Conservation (phyloP, 2,888 invertebrate genomes). For the Andricus curvator region DNA sequence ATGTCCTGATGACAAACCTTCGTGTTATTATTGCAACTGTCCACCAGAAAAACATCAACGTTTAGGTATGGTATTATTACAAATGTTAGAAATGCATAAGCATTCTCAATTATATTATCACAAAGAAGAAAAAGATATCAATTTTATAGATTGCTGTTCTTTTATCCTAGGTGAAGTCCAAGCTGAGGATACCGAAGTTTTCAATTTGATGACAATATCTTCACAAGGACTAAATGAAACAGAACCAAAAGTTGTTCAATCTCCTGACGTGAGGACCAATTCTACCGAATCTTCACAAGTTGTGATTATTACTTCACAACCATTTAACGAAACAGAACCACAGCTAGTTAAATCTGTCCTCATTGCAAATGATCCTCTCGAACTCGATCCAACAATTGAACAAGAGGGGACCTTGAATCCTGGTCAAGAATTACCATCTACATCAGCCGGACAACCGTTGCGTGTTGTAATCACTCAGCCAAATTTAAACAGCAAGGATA, state of each 20-base stretch:
- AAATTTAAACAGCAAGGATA: neutral
- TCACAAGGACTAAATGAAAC: neutral
- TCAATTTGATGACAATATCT: neutral
- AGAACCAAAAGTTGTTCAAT: neutral
- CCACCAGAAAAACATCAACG: neutral
- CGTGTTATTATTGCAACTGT: no score
- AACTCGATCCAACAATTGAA: no score
- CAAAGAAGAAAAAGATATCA: neutral
- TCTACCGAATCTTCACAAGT: no score
- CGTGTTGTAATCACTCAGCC: neutral
- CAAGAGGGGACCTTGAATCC: no score
- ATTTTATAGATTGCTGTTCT: neutral
- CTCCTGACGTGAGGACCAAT: neutral
- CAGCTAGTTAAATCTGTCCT: no score
- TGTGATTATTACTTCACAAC: no score
- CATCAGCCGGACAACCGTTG: neutral
- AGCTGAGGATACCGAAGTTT: neutral
- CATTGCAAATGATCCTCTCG: no score
- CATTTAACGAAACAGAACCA: no score
- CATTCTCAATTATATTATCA: neutral
- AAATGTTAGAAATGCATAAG: neutral
- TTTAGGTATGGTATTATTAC: neutral
- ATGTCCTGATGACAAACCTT: no score
- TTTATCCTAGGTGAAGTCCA: neutral
- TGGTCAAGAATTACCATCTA: neutral